Base-by-base conservation (phyloP, 2,113 vertebrate species). In the Thermophis baileyi region DNA sequence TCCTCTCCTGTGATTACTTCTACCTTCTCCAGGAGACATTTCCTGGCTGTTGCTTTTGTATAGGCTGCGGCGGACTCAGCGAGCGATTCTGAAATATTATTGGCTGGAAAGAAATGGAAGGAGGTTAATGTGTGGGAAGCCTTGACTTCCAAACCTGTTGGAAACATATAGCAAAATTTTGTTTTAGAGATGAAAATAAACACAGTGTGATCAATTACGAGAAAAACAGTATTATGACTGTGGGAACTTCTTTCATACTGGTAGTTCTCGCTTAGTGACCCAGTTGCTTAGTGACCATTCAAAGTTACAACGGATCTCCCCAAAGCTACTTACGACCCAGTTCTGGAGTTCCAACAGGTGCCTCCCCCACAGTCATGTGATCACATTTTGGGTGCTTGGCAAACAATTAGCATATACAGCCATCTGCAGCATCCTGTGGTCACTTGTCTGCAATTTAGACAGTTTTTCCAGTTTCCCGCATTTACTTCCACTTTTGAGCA, bases 1-100 rank as follows among this genome's bases (percentile, higher is more conserved):
- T 99, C 99, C 95, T 99, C 99, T 53, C 99, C 99, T 0, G 99
- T 99, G 95, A 99, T 99, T 91, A 99, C 99, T 55, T 99, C 99
- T 2, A 99, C 99, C 94, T 99, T 99, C 90, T 99, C 99, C 96
- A 99, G 96, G 92, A 99, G 97, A 97, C 99, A 99, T 96, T 98
- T 99, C 97, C 98, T 98, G 87, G 99, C 99, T 35, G 99, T 99
- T 55, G 99, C 99, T 98, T 99, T 99, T 95, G 99, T 99, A 96
- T 99, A 99, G 51, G 99, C 99, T 74, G 99, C 99, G 27, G 99
- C 99, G 14, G 99, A 99, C 95, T 99, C 99, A 18, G 98, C 99
- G 97, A 99, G 98, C 35, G 99, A 99, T 96, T 99, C 99, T 27
- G 98, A 98, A 97, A 99, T 97, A 57, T 98, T 98, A 97, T 98